Base-by-base conservation (phyloP, 2,113 vertebrate genomes). In the Otus sunia region DNA sequence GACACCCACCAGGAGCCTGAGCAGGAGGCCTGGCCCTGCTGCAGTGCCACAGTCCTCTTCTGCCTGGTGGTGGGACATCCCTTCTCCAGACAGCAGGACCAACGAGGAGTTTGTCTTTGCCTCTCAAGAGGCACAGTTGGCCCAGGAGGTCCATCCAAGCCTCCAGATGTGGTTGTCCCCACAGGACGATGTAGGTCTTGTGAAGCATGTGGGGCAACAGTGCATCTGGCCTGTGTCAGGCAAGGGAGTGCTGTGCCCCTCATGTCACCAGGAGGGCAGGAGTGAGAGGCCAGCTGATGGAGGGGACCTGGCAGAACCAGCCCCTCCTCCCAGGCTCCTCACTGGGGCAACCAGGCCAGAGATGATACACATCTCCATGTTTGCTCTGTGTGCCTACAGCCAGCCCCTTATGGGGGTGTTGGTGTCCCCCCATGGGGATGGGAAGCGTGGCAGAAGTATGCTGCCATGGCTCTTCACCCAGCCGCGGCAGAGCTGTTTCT, bases 121-220 rank as follows among this genome's bases (percentile, higher is more conserved):
- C 58, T 68, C 58, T 34, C 2, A 4, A 63, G 55, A 73, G 74
- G 20, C 22, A 19, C 2, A 4, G 18, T 45, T 77, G 59, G 34
- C 34, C 36, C 72, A 73, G 49, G 32, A 71, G 27, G 16, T 15
- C 29, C 7, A 21, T 82, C 15, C 21, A 68, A 36, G 45, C 43
- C 43, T 84, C 67, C 60, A 39, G 5, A 10, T 36, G 41, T 64
- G 30, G 11, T 64, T 88, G 34, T 79, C 18, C 25, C 30, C 36
- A 12, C 0, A 0, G 26, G 39, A 56, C 36, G 14, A 2, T 11
- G 32, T n/a, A 63, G 50, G 16, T 45, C 19, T 79, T 79, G 29
- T 47, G 39, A 62, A 69, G 41, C 43, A 47, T 4, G 1, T 59
- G 53, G 30, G 25, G 9, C n/a, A 75, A 5, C 67, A 59, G 20